These are phyloP conservation scores for Clytia hemisphaerica DNA, from an alignment of 30 jellyfish, hydroid and myxozoan species.

Conservation along the genomic window DNA sequence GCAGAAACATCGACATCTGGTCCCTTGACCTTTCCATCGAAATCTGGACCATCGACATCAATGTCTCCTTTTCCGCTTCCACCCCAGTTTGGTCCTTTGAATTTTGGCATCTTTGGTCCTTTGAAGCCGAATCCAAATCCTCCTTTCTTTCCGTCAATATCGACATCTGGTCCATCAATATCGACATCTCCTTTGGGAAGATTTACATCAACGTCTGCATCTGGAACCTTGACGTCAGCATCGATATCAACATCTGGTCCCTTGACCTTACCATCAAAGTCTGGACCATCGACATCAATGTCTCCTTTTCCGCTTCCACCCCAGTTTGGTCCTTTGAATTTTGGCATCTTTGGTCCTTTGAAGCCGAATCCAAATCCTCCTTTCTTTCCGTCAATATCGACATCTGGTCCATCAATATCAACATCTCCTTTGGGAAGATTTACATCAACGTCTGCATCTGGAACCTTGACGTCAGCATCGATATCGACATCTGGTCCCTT, in stretches of 20 bases:
- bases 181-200: constrained; percentile 9
- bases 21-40: too few species aligned
- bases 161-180: constrained; percentile 4
- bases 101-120: not conserved
- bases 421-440: constrained; percentile 21
- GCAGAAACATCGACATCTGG: too few species aligned
- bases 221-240: not conserved
- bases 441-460: not conserved
- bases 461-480: constrained; percentile 2
- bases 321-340: too few species aligned
- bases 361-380: too few species aligned
- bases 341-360: too few species aligned
- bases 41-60: constrained; percentile 32
- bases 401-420: constrained; percentile 6
- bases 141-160: constrained; percentile 9
- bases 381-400: constrained; percentile 4
- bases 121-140: constrained; percentile 16
- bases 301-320: too few species aligned
- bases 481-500: not conserved
- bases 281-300: not conserved
- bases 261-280: not conserved
- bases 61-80: not conserved
- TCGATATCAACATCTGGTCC: constrained; percentile 31
- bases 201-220: not conserved
- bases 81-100: constrained; percentile 19